Evolutionary conservation across 2,888 invertebrate species (phyloP).

Genomic region (Volucella inflata): DNA sequence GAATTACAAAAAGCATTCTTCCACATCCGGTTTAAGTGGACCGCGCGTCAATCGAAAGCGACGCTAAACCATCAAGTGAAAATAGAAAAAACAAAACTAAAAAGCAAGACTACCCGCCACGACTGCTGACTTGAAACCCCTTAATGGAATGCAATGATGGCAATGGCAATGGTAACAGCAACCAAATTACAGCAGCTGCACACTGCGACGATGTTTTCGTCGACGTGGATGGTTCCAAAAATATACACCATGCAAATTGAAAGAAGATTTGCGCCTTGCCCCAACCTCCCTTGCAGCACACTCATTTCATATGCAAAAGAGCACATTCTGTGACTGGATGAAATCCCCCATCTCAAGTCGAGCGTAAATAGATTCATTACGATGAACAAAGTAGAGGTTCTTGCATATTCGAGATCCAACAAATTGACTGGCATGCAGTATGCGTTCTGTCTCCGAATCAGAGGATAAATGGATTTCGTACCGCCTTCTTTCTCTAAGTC

Average conservation of each 20-base stretch:
- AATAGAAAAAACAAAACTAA: background rate
- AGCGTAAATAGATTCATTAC: slow-evolving; percentile 73
- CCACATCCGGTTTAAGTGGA: slow-evolving; percentile 63
- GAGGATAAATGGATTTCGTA: slow-evolving; percentile 49
- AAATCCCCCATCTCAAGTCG: slow-evolving; percentile 53
- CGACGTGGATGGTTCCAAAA: slow-evolving; percentile 44
- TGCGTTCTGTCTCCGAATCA: slow-evolving; percentile 58
- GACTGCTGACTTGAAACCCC: slow-evolving; percentile 17
- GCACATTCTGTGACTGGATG: slow-evolving; percentile 42
- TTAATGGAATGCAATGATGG: slow-evolving; percentile 33
- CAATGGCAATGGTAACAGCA: background rate
- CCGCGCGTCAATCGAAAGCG: slow-evolving; percentile 46
- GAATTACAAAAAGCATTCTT: slow-evolving; percentile 52
- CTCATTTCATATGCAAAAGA: slow-evolving; percentile 15
- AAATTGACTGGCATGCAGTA: slow-evolving; percentile 66
- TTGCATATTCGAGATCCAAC: slow-evolving; percentile 50
- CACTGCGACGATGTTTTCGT: slow-evolving; percentile 16
- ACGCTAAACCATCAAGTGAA: slow-evolving; percentile 23
- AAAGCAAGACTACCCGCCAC: slow-evolving; percentile 27
- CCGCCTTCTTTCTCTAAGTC: slow-evolving; percentile 6
- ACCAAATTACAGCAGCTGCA: slow-evolving; percentile 55
- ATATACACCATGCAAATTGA: slow-evolving; percentile 69
- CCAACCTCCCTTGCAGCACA: background rate
- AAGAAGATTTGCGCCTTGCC: slow-evolving; percentile 41
- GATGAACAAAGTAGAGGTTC: slow-evolving; percentile 38